A percentile compares a stretch with the other conserved stretches of the same genome.
phyloP scores from a whole-genome alignment of 2,113 vertebrate genomes.

The Numida meleagris region DNA sequence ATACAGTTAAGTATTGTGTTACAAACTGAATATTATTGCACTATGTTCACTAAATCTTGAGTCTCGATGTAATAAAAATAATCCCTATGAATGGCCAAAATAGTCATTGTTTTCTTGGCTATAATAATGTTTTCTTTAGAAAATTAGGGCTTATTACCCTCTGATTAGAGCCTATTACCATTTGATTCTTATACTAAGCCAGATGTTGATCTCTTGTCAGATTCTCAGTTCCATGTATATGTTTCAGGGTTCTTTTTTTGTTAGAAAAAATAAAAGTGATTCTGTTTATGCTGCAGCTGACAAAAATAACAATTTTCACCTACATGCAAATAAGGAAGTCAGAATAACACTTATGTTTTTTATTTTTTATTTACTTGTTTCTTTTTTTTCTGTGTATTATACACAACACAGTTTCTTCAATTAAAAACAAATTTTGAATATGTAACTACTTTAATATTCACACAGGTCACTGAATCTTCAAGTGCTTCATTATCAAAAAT shows the following conservation, averaged over 20 bases:
- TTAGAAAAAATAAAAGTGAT: background rate
- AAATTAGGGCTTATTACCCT: background rate
- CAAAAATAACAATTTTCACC: background rate
- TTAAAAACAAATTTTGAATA: background rate
- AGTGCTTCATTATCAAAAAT: slow-evolving; percentile 6
- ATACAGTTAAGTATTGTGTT: background rate
- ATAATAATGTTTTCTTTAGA: background rate
- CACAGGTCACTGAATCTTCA: background rate
- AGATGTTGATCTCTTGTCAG: background rate
- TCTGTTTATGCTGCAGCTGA: background rate
- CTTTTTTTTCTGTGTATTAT: background rate
- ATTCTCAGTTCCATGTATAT: background rate
- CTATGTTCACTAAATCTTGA: background rate
- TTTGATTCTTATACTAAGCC: background rate
- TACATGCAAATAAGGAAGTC: background rate
- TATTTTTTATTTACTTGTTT: background rate
- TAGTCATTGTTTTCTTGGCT: background rate
- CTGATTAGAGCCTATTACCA: background rate
- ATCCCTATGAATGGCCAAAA: background rate
- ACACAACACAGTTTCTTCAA: background rate
- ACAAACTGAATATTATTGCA: background rate
- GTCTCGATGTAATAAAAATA: background rate
- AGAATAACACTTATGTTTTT: background rate
- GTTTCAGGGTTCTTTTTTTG: background rate
- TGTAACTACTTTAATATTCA: background rate